phyloP scores from a whole-genome alignment of 2,888 invertebrate species.

The Epirrita christyi region DNA sequence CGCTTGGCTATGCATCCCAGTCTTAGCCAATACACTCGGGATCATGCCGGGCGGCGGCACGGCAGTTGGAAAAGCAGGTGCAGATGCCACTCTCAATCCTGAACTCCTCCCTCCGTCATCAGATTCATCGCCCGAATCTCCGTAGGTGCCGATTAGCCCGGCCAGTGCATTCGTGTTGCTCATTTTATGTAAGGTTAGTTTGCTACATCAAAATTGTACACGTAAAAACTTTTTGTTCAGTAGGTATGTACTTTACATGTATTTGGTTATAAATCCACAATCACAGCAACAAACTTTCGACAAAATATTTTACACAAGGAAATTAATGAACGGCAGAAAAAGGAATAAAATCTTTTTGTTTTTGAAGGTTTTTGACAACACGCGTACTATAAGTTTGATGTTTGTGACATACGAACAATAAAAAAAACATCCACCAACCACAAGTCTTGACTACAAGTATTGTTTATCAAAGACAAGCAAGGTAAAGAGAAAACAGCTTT shows the following conservation, averaged over 20 bases:
- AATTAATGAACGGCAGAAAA: too few relatives aligned
- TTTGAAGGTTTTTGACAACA: too few relatives aligned
- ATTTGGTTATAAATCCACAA: neutral
- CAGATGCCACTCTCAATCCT: conserved; percentile 11
- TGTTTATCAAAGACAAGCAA: too few relatives aligned
- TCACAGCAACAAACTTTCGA: neutral
- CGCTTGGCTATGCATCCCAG: conserved; percentile 24
- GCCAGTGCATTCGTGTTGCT: conserved; percentile 72
- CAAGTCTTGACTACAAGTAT: too few relatives aligned
- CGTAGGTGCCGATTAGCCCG: conserved; percentile 70
- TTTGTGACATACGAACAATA: too few relatives aligned
- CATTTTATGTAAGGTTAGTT: conserved; percentile 46
- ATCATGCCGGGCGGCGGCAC: conserved; percentile 25
- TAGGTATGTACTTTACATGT: neutral
- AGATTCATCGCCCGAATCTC: conserved; percentile 74
- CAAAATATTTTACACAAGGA: too few relatives aligned
- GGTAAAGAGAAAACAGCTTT: too few relatives aligned
- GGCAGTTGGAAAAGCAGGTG: conserved; percentile 8
- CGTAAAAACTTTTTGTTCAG: neutral
- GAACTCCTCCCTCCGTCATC: conserved; percentile 50
- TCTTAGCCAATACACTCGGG: conserved; percentile 20
- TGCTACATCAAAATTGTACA: conserved; percentile 4
- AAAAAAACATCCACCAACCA: too few relatives aligned
- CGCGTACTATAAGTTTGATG: too few relatives aligned
- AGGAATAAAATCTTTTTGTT: too few relatives aligned